phyloP scores from a whole-genome alignment of 1,140 invertebrate genomes.

The Dendroctonus ponderosae region DNA sequence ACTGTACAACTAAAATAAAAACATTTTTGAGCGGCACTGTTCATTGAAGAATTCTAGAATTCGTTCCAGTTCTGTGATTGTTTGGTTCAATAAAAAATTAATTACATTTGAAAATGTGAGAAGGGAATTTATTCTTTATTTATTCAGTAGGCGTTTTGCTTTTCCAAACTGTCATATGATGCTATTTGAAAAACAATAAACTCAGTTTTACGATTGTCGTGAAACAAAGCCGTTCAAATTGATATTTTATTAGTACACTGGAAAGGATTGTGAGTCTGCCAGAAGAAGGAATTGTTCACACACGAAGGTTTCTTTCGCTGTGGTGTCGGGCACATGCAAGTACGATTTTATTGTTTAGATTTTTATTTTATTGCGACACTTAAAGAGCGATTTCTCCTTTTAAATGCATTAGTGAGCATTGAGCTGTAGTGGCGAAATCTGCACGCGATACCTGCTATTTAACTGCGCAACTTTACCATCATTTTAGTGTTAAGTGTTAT shows the following conservation, averaged over 20 bases:
- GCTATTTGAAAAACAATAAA: slow-evolving; percentile 12
- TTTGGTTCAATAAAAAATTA: too few species aligned
- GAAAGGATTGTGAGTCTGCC: slow-evolving; percentile 1
- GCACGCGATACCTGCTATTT: slow-evolving; percentile 1
- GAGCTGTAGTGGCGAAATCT: slow-evolving; percentile 4
- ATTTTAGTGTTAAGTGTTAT: too few species aligned
- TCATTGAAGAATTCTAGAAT: too few species aligned
- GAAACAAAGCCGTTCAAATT: slow-evolving; percentile 13
- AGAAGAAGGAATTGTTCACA: slow-evolving; percentile 21
- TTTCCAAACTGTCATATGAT: slow-evolving; percentile 2
- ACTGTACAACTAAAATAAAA: too few species aligned
- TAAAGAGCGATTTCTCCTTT: slow-evolving; percentile 9
- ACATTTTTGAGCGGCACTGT: too few species aligned
- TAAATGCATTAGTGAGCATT: slow-evolving; percentile 17
- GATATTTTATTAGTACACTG: slow-evolving; percentile 22
- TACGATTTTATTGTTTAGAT: slow-evolving; percentile 16
- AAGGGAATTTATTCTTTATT: background rate
- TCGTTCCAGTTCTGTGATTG: too few species aligned
- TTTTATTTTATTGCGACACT: slow-evolving; percentile 11
- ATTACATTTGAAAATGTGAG: too few species aligned
- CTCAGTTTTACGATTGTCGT: slow-evolving; percentile 1
- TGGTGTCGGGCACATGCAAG: slow-evolving; percentile 27
- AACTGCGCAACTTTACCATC: too few species aligned
- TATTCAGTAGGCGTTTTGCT: slow-evolving; percentile 1
- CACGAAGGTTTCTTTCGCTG: slow-evolving; percentile 6